Base-by-base conservation (phyloP, 1,140 invertebrate genomes). In the Pomacea maculata region DNA sequence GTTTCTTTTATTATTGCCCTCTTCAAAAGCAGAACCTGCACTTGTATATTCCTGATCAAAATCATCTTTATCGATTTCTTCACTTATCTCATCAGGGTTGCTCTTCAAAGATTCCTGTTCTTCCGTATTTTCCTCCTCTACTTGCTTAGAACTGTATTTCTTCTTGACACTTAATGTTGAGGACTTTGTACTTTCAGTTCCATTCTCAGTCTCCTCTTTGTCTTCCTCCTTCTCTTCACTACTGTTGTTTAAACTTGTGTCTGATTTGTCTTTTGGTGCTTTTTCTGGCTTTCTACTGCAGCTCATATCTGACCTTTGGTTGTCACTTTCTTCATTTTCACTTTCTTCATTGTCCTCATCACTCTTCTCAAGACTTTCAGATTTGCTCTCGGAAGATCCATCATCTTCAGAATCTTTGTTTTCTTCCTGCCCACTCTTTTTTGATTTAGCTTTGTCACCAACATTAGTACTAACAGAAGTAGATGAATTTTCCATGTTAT, bases 321-420 rank as follows among this genome's bases (percentile, higher is more conserved):
- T 11, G 7, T 21, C 68, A 29, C 34, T 45, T 70, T 70, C 68
- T 70, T 70, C 68, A 29, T 21, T 45, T 70, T 21, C 68, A 12
- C 68, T 55, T 70, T 64, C 54, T n/a, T 65, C 68, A 29, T 74
- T 70, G 5, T 65, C 65, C 15, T 80, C 68, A 11, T 70, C 21
- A 12, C 34, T 45, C 9, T 70, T 45, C 34, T 70, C 68, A 7
- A 12, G n/a, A 29, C 68, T 70, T 70, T 70, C 68, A 11, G n/a
- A 29, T 12, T 21, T 70, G 12, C 68, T 70, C 11, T 11, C 57
- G 9, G 57, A 61, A 61, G 57, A 61, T 11, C 34, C 68, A 29
- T 70, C 68, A 15, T 70, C 14, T 70, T 70, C 21, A 1, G 6
- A 29, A 29, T 14, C 34, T 70, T 45, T 70, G 12, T 21, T 70